Percentiles rank a stretch among this genome's conserved stretches.
Conservation (phyloP, 2,888 invertebrate genomes). For the Strigamia crassipes region DNA sequence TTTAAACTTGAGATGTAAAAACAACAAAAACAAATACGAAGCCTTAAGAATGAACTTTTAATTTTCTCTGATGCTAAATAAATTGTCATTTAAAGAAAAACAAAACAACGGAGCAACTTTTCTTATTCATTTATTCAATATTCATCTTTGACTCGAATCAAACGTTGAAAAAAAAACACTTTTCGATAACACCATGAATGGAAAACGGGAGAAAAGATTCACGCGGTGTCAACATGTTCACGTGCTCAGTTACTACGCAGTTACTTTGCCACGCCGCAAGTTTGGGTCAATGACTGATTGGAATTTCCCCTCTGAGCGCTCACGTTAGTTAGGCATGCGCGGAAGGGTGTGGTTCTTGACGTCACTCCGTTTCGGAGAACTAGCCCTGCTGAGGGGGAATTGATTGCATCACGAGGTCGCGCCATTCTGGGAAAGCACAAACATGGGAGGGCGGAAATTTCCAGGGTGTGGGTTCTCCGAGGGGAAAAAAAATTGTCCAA, state of each 20-base stretch:
- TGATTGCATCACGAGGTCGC: conserved; percentile 44
- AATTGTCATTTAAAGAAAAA: background rate
- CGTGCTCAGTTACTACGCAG: conserved; percentile 31
- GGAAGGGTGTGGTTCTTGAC: conserved; percentile 45
- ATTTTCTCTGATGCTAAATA: conserved; percentile 26
- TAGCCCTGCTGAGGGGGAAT: conserved; percentile 25
- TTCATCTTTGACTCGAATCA: background rate
- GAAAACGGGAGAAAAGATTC: background rate
- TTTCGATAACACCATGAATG: background rate
- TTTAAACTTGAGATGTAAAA: conserved; percentile 10
- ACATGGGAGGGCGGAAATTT: background rate
- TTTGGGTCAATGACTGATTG: conserved; percentile 47
- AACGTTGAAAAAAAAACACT: background rate
- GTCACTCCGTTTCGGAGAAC: conserved; percentile 43
- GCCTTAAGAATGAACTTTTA: conserved; percentile 17
- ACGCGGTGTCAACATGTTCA: conserved; percentile 37
- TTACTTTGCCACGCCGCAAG: background rate
- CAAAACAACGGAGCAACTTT: background rate
- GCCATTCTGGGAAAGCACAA: conserved; percentile 15
- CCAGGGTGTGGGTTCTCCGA: background rate
- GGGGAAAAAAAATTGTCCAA: background rate
- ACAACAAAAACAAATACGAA: background rate
- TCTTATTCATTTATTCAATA: background rate
- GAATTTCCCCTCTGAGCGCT: conserved; percentile 43
- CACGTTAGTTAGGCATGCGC: conserved; percentile 37